phyloP scores from a whole-genome alignment of 2,113 vertebrate genomes.

The Vimba vimba region DNA sequence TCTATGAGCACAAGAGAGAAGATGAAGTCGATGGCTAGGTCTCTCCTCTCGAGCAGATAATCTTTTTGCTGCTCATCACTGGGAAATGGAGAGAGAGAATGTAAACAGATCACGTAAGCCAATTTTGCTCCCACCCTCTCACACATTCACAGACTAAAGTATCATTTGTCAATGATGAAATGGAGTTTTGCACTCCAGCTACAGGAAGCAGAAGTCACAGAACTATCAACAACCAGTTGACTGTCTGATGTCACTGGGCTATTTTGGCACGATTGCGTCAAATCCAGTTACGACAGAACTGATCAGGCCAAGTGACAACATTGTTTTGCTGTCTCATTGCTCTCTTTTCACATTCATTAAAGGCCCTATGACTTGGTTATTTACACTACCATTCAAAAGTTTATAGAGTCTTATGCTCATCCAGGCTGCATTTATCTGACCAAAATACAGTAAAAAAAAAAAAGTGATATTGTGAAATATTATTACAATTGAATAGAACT shows the following conservation, averaged over 20 bases:
- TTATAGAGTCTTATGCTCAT: not conserved
- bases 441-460: no score
- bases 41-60: constrained; percentile 96
- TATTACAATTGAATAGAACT: no score
- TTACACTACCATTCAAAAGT: not conserved
- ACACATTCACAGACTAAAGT: constrained; percentile 34
- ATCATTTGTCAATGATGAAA: constrained; percentile 25
- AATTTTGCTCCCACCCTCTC: not conserved
- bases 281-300: not conserved
- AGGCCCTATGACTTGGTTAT: not conserved
- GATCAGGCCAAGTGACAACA: not conserved
- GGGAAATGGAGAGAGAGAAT: constrained; percentile 50
- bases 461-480: no score
- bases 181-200: not conserved
- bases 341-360: not conserved
- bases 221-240: not conserved
- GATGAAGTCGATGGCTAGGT: constrained; percentile 98
- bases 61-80: constrained; percentile 98
- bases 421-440: no score
- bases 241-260: constrained; percentile 33
- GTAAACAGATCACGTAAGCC: constrained; percentile 25
- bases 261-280: constrained; percentile 34
- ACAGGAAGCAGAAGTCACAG: not conserved
- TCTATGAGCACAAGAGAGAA: constrained; percentile 98
- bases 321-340: not conserved